phyloP scores from a whole-genome alignment of 2,113 vertebrate species.

The Petromus typicus region DNA sequence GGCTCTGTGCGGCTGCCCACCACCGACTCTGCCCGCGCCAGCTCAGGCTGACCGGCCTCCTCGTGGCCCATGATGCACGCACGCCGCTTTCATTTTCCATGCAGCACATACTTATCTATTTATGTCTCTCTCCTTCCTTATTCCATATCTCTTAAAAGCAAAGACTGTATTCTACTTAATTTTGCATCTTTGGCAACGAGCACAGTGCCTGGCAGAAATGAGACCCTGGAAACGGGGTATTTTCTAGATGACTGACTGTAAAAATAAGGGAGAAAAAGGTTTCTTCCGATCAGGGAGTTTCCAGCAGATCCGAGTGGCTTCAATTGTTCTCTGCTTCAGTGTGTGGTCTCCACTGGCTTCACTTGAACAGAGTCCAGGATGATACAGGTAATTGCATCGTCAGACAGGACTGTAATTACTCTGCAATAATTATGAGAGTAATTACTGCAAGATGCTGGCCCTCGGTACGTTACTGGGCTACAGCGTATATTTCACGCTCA shows the following conservation, averaged over 20 bases:
- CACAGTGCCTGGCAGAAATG: constrained; percentile 47
- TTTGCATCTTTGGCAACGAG: constrained; percentile 20
- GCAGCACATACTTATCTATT: not conserved
- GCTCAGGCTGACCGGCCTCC: not conserved
- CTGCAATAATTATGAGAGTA: constrained; percentile 35
- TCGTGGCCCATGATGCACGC: rapidly evolving
- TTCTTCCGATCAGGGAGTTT: constrained; percentile 27
- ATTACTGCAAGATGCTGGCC: constrained; percentile 9
- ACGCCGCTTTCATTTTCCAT: not conserved
- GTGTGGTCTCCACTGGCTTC: constrained; percentile 49
- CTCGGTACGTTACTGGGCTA: not conserved
- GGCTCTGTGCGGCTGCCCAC: no score
- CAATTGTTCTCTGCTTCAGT: not conserved
- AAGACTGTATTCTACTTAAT: constrained; percentile 16
- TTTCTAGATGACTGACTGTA: constrained; percentile 11
- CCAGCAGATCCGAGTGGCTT: constrained; percentile 33
- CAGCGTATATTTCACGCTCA: not conserved
- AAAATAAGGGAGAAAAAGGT: constrained; percentile 17
- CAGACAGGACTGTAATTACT: constrained; percentile 19
- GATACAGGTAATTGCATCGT: constrained; percentile 9
- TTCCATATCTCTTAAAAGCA: not conserved
- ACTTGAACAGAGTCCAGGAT: not conserved
- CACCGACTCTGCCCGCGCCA: not conserved
- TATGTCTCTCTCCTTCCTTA: not conserved
- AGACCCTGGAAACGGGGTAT: constrained; percentile 53